Evolutionary conservation across 2,888 invertebrate genomes (phyloP).

Genomic region (Galerucella nymphaeae): DNA sequence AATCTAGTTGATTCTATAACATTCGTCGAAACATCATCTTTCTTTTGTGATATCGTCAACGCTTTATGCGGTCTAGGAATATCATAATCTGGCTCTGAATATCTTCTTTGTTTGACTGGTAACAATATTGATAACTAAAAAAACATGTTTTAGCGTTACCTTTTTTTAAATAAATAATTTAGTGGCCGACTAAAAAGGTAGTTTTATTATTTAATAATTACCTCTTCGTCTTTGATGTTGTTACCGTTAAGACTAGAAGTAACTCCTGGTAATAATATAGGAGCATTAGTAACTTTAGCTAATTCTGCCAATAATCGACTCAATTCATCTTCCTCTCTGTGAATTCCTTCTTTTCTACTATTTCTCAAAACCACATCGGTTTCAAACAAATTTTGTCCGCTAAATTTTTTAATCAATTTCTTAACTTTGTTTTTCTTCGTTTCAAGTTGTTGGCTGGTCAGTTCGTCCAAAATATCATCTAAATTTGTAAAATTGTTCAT

Average conservation of each 20-base stretch:
- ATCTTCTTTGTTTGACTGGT: constrained; percentile 55
- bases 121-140: constrained; percentile 59
- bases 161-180: background rate
- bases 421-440: constrained; percentile 50
- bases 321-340: constrained; percentile 58
- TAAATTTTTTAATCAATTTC: constrained; percentile 59
- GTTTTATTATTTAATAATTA: constrained; percentile 39
- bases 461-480: constrained; percentile 60
- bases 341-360: constrained; percentile 43
- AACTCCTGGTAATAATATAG: constrained; percentile 60
- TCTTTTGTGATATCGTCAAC: constrained; percentile 50
- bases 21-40: constrained; percentile 43
- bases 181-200: background rate
- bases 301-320: constrained; percentile 60
- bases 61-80: constrained; percentile 65
- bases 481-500: constrained; percentile 50
- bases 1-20: constrained; percentile 60
- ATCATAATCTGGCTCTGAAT: constrained; percentile 66
- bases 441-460: constrained; percentile 48
- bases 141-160: background rate
- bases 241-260: constrained; percentile 60
- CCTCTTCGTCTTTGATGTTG: constrained; percentile 58
- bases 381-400: constrained; percentile 49
- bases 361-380: constrained; percentile 46
- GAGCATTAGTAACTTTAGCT: constrained; percentile 62